Conservation (phyloP, 1,140 invertebrate species). For the Pygmarrhopalites habei region DNA sequence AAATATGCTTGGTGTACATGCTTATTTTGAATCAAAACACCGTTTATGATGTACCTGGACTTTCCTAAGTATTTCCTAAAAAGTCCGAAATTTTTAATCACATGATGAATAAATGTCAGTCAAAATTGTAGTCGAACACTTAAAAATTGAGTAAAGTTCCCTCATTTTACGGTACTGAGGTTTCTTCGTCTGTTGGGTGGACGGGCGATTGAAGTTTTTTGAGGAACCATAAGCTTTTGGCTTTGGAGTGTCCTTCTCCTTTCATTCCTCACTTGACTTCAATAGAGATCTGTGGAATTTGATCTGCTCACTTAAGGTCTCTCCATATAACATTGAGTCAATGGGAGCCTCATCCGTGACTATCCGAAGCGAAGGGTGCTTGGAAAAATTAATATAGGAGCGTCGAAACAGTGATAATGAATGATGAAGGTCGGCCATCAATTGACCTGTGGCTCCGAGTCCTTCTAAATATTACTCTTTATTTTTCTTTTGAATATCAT, state of each 20-base stretch:
- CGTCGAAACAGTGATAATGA: background rate
- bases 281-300: background rate
- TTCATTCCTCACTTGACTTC: background rate
- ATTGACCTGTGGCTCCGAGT: background rate
- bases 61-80: too few species aligned
- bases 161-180: too few species aligned
- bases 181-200: too few species aligned
- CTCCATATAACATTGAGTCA: constrained; percentile 1
- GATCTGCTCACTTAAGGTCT: background rate
- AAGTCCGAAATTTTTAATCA: too few species aligned
- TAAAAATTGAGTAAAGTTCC: too few species aligned
- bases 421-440: background rate
- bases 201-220: background rate
- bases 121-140: too few species aligned
- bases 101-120: too few species aligned
- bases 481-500: too few species aligned
- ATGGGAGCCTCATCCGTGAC: background rate
- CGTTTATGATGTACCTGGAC: too few species aligned
- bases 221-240: background rate
- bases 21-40: too few species aligned
- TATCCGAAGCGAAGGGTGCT: background rate
- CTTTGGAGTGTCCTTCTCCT: background rate
- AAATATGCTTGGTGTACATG: too few species aligned
- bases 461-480: too few species aligned
- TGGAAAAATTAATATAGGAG: background rate